Percentiles rank a stretch among this genome's conserved stretches.
These are phyloP conservation scores for Oppia nitens DNA, from an alignment of 1,140 invertebrate genomes.

Conservation along the genomic window DNA sequence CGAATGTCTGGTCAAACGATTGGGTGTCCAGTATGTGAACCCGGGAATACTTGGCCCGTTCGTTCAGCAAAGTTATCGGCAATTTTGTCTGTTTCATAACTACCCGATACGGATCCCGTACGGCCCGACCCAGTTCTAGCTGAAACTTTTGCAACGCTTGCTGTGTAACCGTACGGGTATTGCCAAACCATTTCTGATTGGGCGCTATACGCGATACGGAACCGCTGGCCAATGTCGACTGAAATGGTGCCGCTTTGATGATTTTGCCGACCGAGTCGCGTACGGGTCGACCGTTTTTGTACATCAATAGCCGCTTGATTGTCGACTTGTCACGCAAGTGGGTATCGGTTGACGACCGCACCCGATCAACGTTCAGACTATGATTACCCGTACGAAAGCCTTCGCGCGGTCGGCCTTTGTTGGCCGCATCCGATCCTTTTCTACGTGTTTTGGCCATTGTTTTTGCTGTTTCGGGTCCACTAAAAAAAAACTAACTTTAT, in stretches of 20 bases:
- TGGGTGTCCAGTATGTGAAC: conserved; percentile 92
- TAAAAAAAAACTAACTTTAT: too few relatives aligned
- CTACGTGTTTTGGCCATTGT: conserved; percentile 3
- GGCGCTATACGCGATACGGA: conserved; percentile 86
- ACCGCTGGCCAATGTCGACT: conserved; percentile 71
- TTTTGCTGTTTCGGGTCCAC: too few relatives aligned
- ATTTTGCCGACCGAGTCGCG: conserved; percentile 82
- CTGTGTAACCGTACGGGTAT: conserved; percentile 62
- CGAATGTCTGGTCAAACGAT: conserved; percentile 83
- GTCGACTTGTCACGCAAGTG: conserved; percentile 74
- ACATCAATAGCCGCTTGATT: conserved; percentile 92
- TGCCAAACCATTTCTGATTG: conserved; percentile 91
- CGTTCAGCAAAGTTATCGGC: conserved; percentile 83
- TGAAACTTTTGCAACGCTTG: conserved; percentile 91
- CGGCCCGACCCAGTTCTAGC: conserved; percentile 76
- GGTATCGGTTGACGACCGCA: conserved; percentile 34
- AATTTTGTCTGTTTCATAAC: conserved; percentile 90
- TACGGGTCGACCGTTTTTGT: conserved; percentile 88
- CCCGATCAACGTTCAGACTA: conserved; percentile 73
- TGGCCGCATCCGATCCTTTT: neutral
- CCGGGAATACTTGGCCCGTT: conserved; percentile 70
- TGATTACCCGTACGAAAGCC: conserved; percentile 34
- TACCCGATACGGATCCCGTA: conserved; percentile 92
- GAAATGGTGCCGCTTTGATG: conserved; percentile 79
- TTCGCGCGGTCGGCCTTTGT: neutral